Conservation (phyloP, 2,888 invertebrate species). For the Eretmocerus hayati region DNA sequence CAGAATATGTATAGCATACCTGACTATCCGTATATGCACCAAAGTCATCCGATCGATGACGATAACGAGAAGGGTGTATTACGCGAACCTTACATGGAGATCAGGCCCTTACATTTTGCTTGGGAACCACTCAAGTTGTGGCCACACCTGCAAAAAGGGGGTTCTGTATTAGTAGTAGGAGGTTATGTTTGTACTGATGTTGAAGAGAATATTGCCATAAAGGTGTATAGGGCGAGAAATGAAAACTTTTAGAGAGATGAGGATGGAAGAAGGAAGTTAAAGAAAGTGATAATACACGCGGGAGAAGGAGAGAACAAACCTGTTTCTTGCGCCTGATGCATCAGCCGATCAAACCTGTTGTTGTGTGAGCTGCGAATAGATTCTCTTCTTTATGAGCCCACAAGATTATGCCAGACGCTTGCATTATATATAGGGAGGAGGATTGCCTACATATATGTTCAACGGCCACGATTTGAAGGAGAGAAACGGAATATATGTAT, state of each 20-base stretch:
- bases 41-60: not conserved
- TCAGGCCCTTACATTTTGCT: too few relatives aligned
- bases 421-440: not conserved
- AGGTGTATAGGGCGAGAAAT: constrained; percentile 12
- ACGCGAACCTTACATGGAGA: not conserved
- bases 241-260: constrained; percentile 22
- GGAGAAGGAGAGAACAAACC: constrained; percentile 16
- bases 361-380: constrained; percentile 23
- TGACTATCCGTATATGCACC: too few relatives aligned
- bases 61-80: not conserved
- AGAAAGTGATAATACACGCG: constrained; percentile 19
- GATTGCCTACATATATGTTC: too few relatives aligned
- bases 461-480: too few relatives aligned
- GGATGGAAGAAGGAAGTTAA: constrained; percentile 22
- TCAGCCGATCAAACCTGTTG: constrained; percentile 13
- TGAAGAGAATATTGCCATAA: too few relatives aligned
- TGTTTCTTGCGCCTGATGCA: constrained; percentile 9
- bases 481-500: not conserved
- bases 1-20: too few relatives aligned
- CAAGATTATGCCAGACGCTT: not conserved
- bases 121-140: too few relatives aligned
- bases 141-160: not conserved
- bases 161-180: too few relatives aligned
- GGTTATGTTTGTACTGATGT: too few relatives aligned
- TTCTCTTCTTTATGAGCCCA: constrained; percentile 18